Percentiles rank a stretch among this genome's conserved stretches.
phyloP scores from a whole-genome alignment of 2,797 vertebrate genomes.

The Peromyscus melanophrys region DNA sequence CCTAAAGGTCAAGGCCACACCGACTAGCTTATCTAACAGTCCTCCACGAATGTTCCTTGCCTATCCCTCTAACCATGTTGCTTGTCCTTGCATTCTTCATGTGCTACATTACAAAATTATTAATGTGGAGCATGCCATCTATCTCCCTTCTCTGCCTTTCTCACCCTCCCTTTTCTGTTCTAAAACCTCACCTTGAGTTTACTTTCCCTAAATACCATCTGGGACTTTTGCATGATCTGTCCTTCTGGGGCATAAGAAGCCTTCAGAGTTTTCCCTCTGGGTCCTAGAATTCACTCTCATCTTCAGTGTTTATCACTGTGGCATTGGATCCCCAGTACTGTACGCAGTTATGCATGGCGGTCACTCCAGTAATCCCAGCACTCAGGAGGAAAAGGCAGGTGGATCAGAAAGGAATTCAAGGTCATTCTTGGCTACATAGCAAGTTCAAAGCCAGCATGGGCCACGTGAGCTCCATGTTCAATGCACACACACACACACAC shows the following conservation, averaged over 20 bases:
- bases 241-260: background rate
- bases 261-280: background rate
- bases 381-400: background rate
- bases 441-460: background rate
- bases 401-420: background rate
- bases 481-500: background rate
- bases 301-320: background rate
- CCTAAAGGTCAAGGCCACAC: background rate
- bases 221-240: background rate
- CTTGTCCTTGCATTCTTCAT: background rate
- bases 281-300: background rate
- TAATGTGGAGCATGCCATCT: no score
- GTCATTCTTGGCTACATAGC: background rate
- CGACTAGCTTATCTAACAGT: background rate
- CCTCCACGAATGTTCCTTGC: background rate
- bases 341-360: background rate
- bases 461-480: background rate
- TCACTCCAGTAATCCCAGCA: background rate
- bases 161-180: background rate
- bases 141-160: background rate
- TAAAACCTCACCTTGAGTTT: background rate
- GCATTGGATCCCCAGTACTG: background rate
- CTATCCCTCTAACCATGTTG: background rate
- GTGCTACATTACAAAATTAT: no score
- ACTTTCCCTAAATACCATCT: background rate